Conservation (phyloP, 2,113 vertebrate genomes). For the Callionymus lyra region DNA sequence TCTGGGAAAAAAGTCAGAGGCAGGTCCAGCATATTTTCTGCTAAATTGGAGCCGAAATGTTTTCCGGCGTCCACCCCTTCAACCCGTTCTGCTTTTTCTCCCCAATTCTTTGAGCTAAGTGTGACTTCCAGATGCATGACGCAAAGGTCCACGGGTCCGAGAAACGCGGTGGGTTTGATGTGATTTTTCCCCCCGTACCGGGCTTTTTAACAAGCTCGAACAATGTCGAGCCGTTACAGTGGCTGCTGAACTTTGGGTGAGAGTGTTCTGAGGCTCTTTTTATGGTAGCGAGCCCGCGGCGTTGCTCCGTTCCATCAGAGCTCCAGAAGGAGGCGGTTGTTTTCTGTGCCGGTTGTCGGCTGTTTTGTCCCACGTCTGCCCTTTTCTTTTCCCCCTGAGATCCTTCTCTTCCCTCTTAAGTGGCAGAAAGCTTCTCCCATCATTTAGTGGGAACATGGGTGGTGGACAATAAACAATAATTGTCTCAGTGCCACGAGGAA, state of each 20-base stretch:
- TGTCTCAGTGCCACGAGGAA: conserved; percentile 46
- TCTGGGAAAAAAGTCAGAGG: conserved; percentile 54
- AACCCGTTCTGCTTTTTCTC: conserved; percentile 26
- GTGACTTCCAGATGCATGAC: conserved; percentile 53
- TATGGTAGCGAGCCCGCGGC: too few species aligned
- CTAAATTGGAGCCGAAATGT: conserved; percentile 62
- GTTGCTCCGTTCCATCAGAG: not conserved
- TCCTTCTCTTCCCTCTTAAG: conserved; percentile 25
- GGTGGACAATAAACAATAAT: conserved; percentile 53
- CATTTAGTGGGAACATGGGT: conserved; percentile 38
- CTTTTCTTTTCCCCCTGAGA: conserved; percentile 17
- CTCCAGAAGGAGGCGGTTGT: conserved; percentile 21
- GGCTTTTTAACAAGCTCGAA: conserved; percentile 37
- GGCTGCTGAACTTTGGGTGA: conserved; percentile 29
- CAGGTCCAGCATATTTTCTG: conserved; percentile 62
- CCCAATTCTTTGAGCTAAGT: conserved; percentile 36
- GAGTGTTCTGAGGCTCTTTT: conserved; percentile 7
- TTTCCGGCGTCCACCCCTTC: conserved; percentile 32
- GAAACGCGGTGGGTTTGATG: conserved; percentile 39
- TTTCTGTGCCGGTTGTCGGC: conserved; percentile 20
- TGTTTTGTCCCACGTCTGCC: conserved; percentile 28
- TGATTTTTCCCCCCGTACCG: conserved; percentile 42
- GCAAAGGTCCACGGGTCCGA: conserved; percentile 44
- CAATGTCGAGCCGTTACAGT: conserved; percentile 20
- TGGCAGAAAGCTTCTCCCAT: conserved; percentile 39